These are phyloP conservation scores for Microhierax caerulescens DNA, from an alignment of 2,797 vertebrate genomes.

Conservation along the genomic window DNA sequence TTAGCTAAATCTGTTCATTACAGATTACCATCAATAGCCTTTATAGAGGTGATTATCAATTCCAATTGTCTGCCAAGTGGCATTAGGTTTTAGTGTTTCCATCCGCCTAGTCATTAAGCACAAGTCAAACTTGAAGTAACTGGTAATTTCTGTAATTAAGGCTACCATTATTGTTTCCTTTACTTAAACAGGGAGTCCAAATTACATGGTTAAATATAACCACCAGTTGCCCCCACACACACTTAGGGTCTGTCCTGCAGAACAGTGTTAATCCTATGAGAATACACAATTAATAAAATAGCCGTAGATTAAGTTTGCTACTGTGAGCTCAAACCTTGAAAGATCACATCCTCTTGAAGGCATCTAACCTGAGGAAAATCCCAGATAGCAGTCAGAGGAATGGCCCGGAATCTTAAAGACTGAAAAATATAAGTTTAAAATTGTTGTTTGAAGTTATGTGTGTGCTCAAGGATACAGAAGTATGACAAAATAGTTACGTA, in stretches of 20 bases:
- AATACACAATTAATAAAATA: background rate
- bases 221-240: slow-evolving; percentile 51
- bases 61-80: slow-evolving; percentile 71
- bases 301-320: background rate
- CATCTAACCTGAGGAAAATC: background rate
- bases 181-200: slow-evolving; percentile 75
- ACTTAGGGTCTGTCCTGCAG: background rate
- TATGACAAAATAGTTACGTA: background rate
- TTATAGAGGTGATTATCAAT: slow-evolving; percentile 58
- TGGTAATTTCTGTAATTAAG: slow-evolving; percentile 85
- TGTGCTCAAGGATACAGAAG: background rate
- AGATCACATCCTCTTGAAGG: background rate
- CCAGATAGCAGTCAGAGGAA: background rate
- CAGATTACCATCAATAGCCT: slow-evolving; percentile 57
- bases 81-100: slow-evolving; percentile 80
- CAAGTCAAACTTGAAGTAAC: slow-evolving; percentile 77
- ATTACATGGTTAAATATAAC: slow-evolving; percentile 77
- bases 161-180: slow-evolving; percentile 83
- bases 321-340: background rate
- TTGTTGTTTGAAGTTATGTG: background rate
- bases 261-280: background rate
- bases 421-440: background rate
- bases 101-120: slow-evolving; percentile 77
- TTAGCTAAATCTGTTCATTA: slow-evolving; percentile 34
- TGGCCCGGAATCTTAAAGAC: background rate